These are phyloP conservation scores for Palythoa grandiflora DNA, from an alignment of 92 coral and sea anemone species.

Conservation along the genomic window DNA sequence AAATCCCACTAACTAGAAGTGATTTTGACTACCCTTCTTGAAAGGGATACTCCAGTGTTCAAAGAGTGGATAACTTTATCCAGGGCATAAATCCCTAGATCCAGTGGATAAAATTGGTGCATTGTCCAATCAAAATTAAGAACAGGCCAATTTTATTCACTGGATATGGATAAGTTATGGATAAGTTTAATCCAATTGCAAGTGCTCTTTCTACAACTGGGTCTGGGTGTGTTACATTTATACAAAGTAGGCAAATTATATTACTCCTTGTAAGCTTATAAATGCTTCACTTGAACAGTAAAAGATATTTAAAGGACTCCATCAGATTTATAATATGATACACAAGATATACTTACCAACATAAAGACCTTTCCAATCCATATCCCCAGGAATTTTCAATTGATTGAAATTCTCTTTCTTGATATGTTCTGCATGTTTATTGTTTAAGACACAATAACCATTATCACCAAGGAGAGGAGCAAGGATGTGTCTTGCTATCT, in stretches of 20 bases:
- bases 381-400: slow-evolving; percentile 10
- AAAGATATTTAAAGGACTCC: slow-evolving; percentile 26
- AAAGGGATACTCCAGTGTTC: slow-evolving; percentile 16
- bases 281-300: slow-evolving; percentile 17
- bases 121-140: slow-evolving; percentile 26
- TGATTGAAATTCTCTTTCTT: slow-evolving; percentile 17
- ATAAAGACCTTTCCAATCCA: slow-evolving; percentile 33
- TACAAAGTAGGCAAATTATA: slow-evolving; percentile 21
- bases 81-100: slow-evolving; percentile 31
- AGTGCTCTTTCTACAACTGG: slow-evolving; percentile 38
- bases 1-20: neutral
- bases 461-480: slow-evolving; percentile 35
- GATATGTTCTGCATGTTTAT: neutral
- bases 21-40: slow-evolving; percentile 9
- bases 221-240: slow-evolving; percentile 35
- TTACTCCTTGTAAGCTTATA: slow-evolving; percentile 1
- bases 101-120: slow-evolving; percentile 30
- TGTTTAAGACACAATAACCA: slow-evolving; percentile 38
- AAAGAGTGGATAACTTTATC: slow-evolving; percentile 21
- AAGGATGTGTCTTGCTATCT: slow-evolving; percentile 26
- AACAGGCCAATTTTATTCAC: slow-evolving; percentile 29
- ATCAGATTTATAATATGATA: slow-evolving; percentile 3
- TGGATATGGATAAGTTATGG: slow-evolving; percentile 17
- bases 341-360: slow-evolving; percentile 22
- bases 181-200: neutral